Evolutionary conservation across 2,113 vertebrate species (phyloP), one percentile per base, ranked within the genome.

Genomic region (Oenanthe melanoleuca): DNA sequence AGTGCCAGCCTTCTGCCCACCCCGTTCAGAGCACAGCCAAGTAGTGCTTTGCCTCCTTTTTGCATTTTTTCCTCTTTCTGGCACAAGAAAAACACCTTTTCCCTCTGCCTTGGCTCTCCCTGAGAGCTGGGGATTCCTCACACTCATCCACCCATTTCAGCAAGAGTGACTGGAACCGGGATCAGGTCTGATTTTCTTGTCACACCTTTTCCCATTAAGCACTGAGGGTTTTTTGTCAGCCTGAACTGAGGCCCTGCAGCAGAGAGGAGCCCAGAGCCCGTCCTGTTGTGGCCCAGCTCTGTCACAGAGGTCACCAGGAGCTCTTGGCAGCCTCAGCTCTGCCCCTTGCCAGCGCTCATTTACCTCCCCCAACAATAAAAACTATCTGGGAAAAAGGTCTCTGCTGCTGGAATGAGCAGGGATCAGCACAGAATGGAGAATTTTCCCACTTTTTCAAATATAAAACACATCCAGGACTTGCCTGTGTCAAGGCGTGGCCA

Each of bases 91-190:
- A 88, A 23, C 11, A 20, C 5, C 12, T 60, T 60, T 47, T 47
- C 28, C 42, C 25, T 21, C 3, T 3, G 7, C 25, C 42, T 55
- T 5, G 2, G 20, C 38, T 78, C 45, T 70, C 22, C 17, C 50
- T 65, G 26, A 9, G 11, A 11, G 8, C 11, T 4, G 3, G 23
- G 33, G 38, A 34, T 29, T 47, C 47, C 13, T 59, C 20, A 2
- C 7, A 0, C 18, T 49, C 70, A 24, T 4, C 55, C 34, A 29
- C 42, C 49, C 20, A 3, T 21, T 28, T 5, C 1, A 63, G 5
- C 3, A 6, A 19, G 40, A 70, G 9, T 34, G 3, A 6, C 40
- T 22, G 66, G 11, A 74, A 20, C 6, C 0, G 1, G 8, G 31
- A 4, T 22, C 0, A 1, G 22, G 8, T 2, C 64, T 9, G 11